Conservation (phyloP, 2,888 invertebrate genomes). For the Tuta absoluta region DNA sequence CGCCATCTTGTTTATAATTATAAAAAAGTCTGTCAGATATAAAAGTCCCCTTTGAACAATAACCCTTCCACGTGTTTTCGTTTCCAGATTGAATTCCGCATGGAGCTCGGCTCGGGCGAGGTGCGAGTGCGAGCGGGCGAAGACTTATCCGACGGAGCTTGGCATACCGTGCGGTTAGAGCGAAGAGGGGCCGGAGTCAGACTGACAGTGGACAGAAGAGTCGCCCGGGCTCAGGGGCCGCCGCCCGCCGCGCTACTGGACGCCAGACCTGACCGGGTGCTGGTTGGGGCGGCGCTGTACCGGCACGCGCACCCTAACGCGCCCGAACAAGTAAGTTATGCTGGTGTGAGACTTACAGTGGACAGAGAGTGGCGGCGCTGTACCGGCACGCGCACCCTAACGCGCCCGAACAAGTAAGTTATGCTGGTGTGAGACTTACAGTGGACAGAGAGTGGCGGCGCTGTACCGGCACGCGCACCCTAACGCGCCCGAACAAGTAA, state of each 20-base stretch:
- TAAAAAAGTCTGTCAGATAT: no score
- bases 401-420: no score
- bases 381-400: no score
- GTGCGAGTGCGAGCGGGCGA: conserved; percentile 87
- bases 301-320: conserved; percentile 87
- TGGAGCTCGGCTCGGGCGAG: conserved; percentile 96
- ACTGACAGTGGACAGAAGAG: conserved; percentile 89
- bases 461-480: no score
- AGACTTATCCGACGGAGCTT: conserved; percentile 76
- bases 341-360: not conserved
- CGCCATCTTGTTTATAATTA: no score
- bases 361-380: no score
- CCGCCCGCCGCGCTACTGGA: conserved; percentile 91
- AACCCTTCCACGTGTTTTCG: no score
- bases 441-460: no score
- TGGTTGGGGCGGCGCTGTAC: conserved; percentile 91
- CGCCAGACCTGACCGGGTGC: conserved; percentile 90
- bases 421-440: no score
- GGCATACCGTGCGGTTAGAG: conserved; percentile 90
- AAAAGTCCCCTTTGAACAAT: no score
- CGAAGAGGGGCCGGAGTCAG: conserved; percentile 90
- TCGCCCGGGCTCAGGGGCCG: conserved; percentile 79
- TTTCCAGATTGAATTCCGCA: conserved; percentile 90
- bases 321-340: conserved; percentile 58
- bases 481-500: no score